These are phyloP conservation scores for Micromesistius poutassou DNA, from an alignment of 2,797 vertebrate genomes.

Conservation along the genomic window DNA sequence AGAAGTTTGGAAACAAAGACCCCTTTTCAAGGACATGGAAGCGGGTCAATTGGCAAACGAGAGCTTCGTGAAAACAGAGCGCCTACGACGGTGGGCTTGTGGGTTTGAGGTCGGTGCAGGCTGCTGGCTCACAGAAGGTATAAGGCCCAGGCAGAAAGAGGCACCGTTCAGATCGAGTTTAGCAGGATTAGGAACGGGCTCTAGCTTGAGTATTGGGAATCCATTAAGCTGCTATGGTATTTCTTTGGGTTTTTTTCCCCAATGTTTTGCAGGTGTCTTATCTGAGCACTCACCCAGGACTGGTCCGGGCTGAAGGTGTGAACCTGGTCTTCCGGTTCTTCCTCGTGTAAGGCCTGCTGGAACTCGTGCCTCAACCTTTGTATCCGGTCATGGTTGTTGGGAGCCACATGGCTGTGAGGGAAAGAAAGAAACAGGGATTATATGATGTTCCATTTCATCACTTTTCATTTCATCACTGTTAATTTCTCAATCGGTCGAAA, in stretches of 20 bases:
- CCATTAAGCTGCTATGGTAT: conserved; percentile 17
- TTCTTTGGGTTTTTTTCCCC: neutral
- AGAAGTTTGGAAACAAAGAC: conserved; percentile 3
- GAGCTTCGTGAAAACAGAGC: neutral
- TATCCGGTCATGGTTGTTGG: conserved; percentile 98
- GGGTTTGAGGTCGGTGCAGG: neutral
- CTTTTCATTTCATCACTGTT: no score
- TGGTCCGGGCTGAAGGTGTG: conserved; percentile 88
- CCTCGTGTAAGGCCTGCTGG: conserved; percentile 91
- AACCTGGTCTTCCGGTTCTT: conserved; percentile 82
- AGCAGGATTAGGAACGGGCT: conserved; percentile 11
- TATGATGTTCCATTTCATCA: neutral
- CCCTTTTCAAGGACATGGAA: conserved; percentile 24
- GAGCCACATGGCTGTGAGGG: conserved; percentile 80
- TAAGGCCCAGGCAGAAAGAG: conserved; percentile 8
- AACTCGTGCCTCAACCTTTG: conserved; percentile 91
- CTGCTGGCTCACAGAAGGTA: neutral
- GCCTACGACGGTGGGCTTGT: conserved; percentile 18
- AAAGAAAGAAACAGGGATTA: conserved; percentile 11
- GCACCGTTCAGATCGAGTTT: conserved; percentile 6
- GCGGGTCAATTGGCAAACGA: conserved; percentile 5
- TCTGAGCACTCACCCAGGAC: conserved; percentile 81
- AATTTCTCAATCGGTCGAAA: neutral
- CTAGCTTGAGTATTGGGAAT: conserved; percentile 25
- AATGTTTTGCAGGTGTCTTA: neutral